A percentile compares a stretch with the other conserved stretches of the same genome.
Conservation (phyloP, 2,888 invertebrate genomes). For the Trichogramma evanescens region DNA sequence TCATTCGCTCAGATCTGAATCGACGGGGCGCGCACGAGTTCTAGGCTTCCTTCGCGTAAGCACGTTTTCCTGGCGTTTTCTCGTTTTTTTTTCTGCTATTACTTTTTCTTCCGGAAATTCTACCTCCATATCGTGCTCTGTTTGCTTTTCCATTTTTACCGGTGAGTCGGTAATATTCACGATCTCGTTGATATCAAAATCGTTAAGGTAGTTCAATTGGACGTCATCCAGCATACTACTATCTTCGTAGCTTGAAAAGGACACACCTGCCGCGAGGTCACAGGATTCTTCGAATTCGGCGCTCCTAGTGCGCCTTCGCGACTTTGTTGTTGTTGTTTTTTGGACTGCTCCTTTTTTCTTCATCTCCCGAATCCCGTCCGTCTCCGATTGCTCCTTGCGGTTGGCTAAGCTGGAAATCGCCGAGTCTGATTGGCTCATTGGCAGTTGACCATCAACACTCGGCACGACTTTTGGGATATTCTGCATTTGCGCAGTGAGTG, state of each 20-base stretch:
- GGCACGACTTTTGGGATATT: slow-evolving; percentile 34
- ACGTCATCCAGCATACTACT: too few species aligned
- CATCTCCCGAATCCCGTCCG: slow-evolving; percentile 7
- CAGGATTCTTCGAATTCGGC: not conserved
- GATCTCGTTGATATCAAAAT: too few species aligned
- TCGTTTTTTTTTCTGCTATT: too few species aligned
- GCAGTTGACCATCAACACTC: slow-evolving; percentile 26
- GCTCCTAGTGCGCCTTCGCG: slow-evolving; percentile 10
- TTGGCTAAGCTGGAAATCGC: slow-evolving; percentile 43
- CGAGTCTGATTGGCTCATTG: slow-evolving; percentile 41
- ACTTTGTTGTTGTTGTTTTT: not conserved
- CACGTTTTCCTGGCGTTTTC: not conserved
- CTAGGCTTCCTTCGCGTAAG: slow-evolving; percentile 23
- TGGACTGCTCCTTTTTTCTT: not conserved
- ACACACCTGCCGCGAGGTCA: not conserved
- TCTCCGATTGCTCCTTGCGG: slow-evolving; percentile 8
- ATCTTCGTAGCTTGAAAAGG: too few species aligned
- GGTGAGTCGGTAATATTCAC: too few species aligned
- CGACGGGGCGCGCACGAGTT: slow-evolving; percentile 20
- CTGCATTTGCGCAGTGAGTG: slow-evolving; percentile 20
- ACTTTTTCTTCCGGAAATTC: too few species aligned
- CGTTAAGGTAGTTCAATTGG: too few species aligned
- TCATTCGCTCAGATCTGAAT: slow-evolving; percentile 32
- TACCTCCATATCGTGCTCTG: too few species aligned
- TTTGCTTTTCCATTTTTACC: too few species aligned